These are phyloP conservation scores for Sternarchorhynchus goeldii DNA, from an alignment of 2,797 vertebrate species.

Conservation along the genomic window DNA sequence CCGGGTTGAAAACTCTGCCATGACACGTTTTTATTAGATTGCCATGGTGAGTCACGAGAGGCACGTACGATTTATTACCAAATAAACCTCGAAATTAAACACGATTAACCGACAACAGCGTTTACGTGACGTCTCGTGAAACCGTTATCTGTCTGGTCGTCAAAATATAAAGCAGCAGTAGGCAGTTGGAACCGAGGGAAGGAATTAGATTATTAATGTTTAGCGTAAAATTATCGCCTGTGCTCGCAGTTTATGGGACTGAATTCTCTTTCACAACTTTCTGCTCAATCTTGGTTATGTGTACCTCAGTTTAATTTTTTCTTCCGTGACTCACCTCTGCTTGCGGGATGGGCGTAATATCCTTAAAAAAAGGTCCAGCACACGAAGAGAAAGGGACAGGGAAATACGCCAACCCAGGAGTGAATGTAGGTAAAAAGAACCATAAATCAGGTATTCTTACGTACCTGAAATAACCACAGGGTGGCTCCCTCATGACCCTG, in stretches of 20 bases:
- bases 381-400: neutral
- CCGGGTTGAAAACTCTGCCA: neutral
- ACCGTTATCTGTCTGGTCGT: conserved; percentile 53
- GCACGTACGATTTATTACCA: neutral
- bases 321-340: neutral
- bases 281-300: neutral
- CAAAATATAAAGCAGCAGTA: conserved; percentile 62
- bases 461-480: conserved; percentile 10
- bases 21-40: neutral
- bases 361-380: conserved; percentile 6
- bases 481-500: neutral
- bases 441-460: neutral
- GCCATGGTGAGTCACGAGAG: too few species aligned
- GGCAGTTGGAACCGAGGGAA: conserved; percentile 60
- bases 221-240: conserved; percentile 39
- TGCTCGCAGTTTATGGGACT: neutral
- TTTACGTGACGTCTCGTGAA: neutral
- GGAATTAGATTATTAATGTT: conserved; percentile 67
- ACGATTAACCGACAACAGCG: neutral
- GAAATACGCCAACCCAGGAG: neutral
- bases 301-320: neutral
- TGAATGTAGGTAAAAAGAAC: neutral
- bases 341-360: conserved; percentile 20
- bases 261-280: neutral
- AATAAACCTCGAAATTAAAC: conserved; percentile 4